Evolutionary conservation across 2,113 vertebrate species (phyloP), one percentile per base, ranked within the genome.

Genomic region (Sorex fumeus): DNA sequence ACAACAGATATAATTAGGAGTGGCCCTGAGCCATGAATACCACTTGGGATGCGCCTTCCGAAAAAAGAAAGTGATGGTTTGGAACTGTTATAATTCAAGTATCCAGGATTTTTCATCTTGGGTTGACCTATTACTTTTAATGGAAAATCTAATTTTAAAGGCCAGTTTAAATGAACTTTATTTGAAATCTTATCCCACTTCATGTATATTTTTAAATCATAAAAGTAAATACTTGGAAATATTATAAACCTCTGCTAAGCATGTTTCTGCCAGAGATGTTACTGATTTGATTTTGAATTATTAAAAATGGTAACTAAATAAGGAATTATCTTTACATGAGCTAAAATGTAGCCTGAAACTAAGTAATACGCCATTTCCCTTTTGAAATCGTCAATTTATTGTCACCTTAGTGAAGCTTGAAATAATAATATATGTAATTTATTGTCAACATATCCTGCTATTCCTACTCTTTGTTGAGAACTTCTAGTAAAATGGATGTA

Each of bases 171-270:
- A n/a, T 84, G 36, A 87, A 87, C 23, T 64, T 64, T 11, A 64
- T 88, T 79, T 91, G 2, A 62, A 88, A 72, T 89, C 30, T 86
- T n/a, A 74, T 30, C 57, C n/a, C 75, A 75, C 66, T 34, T 80
- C 64, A 96, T 88, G 9, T 32, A 10, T 7, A 64, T 47, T 74
- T 91, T 83, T 85, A 85, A 72, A 1, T 60, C 53, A 79, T 84
- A 90, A 85, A 89, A 82, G 6, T 4, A 21, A 92, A 47, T 86
- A 75, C 88, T 94, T 64, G 88, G 10, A 76, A 94, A 83, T 88
- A 25, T 57, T 77, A 0, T 66, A 90, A 93, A 88, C 84, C 71
- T 78, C 64, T 75, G 32, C 32, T 77, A 91, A 92, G 30, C 36
- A 60, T 78, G 60, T 86, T 77, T 60, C 79, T 96, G 7, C 64